A percentile compares a stretch with the other conserved stretches of the same genome.
phyloP scores from a whole-genome alignment of 2,113 vertebrate species.

The Saccopteryx bilineata region DNA sequence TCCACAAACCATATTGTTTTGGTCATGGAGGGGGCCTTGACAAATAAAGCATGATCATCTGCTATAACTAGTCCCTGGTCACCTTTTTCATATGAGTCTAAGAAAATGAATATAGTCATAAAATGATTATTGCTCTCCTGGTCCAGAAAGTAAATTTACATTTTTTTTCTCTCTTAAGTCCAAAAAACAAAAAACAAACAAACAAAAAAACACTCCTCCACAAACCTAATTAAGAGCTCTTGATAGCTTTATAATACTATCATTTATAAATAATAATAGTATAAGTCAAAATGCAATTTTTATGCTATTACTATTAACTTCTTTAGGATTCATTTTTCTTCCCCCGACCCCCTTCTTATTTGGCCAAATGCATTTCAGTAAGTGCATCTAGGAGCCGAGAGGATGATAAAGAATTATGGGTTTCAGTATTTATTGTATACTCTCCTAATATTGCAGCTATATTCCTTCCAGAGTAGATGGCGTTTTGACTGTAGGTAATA shows the following conservation, averaged over 20 bases:
- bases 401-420: constrained; percentile 72
- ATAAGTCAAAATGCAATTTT: constrained; percentile 72
- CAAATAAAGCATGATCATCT: constrained; percentile 67
- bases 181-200: constrained; percentile 26
- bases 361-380: constrained; percentile 73
- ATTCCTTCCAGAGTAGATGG: constrained; percentile 64
- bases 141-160: constrained; percentile 77
- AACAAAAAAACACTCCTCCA: not conserved
- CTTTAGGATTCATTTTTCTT: constrained; percentile 68
- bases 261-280: constrained; percentile 71
- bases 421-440: constrained; percentile 64
- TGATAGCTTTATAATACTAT: constrained; percentile 73
- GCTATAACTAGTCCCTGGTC: constrained; percentile 57
- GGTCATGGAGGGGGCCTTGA: constrained; percentile 39
- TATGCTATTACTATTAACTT: constrained; percentile 66
- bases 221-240: constrained; percentile 72
- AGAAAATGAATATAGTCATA: constrained; percentile 79
- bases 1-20: constrained; percentile 53
- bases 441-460: constrained; percentile 55
- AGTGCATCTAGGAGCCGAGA: constrained; percentile 53
- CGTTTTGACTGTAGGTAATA: constrained; percentile 63
- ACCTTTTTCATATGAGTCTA: constrained; percentile 75
- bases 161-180: constrained; percentile 63
- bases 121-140: constrained; percentile 77
- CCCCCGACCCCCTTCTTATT: not conserved